Conservation (phyloP, 2,797 vertebrate genomes). For the Sebastolobus alascanus region DNA sequence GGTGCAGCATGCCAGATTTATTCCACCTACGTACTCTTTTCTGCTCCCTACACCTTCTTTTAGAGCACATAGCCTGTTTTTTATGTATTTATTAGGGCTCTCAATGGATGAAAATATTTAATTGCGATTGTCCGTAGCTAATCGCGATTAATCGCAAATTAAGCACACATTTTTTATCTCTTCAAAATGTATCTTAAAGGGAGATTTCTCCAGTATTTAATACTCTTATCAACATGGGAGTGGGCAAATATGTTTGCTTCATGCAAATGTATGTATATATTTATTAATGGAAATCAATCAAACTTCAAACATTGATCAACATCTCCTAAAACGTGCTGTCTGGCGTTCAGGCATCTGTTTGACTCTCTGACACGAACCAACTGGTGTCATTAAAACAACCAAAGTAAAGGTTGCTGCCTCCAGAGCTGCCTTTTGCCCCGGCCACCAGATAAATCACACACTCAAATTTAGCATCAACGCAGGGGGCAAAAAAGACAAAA, state of each 20-base stretch:
- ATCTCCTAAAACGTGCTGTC: not conserved
- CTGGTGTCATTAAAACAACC: constrained; percentile 47
- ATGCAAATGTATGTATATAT: too few species aligned
- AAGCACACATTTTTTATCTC: too few species aligned
- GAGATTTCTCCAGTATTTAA: too few species aligned
- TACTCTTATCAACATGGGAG: too few species aligned
- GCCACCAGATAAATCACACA: constrained; percentile 88
- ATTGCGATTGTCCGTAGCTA: too few species aligned
- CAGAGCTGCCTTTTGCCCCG: constrained; percentile 60
- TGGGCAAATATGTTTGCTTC: too few species aligned
- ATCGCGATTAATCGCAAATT: too few species aligned
- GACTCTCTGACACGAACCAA: constrained; percentile 29
- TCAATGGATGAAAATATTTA: too few species aligned
- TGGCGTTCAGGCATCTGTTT: constrained; percentile 8
- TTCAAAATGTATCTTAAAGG: too few species aligned
- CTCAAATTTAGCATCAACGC: constrained; percentile 88
- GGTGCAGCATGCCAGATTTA: constrained; percentile 57
- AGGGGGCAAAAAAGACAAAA: constrained; percentile 87
- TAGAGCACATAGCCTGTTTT: not conserved
- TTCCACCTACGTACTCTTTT: constrained; percentile 7
- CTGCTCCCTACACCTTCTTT: not conserved
- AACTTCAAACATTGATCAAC: not conserved
- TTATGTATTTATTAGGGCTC: not conserved
- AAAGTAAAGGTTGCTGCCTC: constrained; percentile 53
- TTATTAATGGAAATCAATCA: too few species aligned